These are phyloP conservation scores for Diplolepis rosae DNA, from an alignment of 2,888 invertebrate species.

Conservation along the genomic window DNA sequence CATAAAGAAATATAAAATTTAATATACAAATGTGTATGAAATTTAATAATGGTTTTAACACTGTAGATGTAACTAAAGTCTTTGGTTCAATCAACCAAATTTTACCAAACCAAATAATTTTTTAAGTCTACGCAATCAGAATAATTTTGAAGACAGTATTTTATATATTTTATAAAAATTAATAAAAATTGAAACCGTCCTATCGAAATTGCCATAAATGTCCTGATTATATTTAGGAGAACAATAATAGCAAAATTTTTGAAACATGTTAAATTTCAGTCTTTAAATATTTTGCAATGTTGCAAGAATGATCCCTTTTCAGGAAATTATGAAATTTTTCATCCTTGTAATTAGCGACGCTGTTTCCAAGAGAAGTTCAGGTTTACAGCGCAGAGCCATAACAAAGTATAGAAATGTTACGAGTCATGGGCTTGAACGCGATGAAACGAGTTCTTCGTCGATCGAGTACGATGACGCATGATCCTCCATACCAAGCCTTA, in stretches of 20 bases:
- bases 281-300: not conserved
- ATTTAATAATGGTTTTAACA: too few species aligned
- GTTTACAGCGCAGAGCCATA: conserved; percentile 15
- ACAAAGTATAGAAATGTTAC: conserved; percentile 24
- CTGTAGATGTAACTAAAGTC: too few species aligned
- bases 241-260: not conserved
- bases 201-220: not conserved
- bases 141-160: too few species aligned
- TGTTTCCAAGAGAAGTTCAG: conserved; percentile 6
- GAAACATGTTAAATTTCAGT: not conserved
- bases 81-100: too few species aligned
- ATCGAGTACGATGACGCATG: conserved; percentile 26
- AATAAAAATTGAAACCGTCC: too few species aligned
- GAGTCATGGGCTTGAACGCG: conserved; percentile 20
- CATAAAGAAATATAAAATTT: too few species aligned
- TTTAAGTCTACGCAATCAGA: too few species aligned
- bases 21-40: too few species aligned
- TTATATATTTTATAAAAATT: too few species aligned
- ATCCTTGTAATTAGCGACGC: not conserved
- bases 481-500: conserved; percentile 16
- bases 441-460: conserved; percentile 25
- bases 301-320: not conserved
- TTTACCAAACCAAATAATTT: too few species aligned
- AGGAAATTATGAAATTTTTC: conserved; percentile 11
- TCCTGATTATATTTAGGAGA: not conserved